phyloP scores from a whole-genome alignment of 2,888 invertebrate genomes.

The Drosophila acutilabella region DNA sequence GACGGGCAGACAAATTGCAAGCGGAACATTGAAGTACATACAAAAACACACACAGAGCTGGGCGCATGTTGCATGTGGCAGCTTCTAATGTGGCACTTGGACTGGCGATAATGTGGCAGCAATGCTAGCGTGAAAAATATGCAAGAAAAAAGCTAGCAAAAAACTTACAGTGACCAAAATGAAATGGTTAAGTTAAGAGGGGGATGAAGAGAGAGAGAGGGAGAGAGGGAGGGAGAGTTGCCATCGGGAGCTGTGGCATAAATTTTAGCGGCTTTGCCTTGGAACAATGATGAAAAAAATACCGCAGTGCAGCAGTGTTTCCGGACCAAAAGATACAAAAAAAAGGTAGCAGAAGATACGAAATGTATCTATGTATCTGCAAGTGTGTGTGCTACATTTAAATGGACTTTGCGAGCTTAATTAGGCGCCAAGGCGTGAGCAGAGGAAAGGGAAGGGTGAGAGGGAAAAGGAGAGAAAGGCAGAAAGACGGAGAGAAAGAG shows the following conservation, averaged over 20 bases:
- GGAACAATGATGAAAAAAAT: slow-evolving; percentile 46
- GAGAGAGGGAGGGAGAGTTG: background rate
- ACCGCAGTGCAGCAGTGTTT: slow-evolving; percentile 44
- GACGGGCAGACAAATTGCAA: slow-evolving; percentile 68
- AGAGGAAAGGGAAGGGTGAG: background rate
- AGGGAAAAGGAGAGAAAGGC: background rate
- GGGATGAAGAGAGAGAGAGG: slow-evolving; percentile 2
- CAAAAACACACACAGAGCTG: slow-evolving; percentile 13
- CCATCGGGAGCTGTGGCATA: slow-evolving; percentile 48
- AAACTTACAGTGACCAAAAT: slow-evolving; percentile 54
- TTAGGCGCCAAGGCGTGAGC: slow-evolving; percentile 52
- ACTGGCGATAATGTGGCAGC: slow-evolving; percentile 40
- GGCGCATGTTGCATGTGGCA: slow-evolving; percentile 42
- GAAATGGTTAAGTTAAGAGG: slow-evolving; percentile 56
- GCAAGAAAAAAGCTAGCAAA: slow-evolving; percentile 56
- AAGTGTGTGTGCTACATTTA: slow-evolving; percentile 19
- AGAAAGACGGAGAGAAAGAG: background rate
- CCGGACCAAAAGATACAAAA: slow-evolving; percentile 45
- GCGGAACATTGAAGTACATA: slow-evolving; percentile 53
- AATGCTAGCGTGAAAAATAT: slow-evolving; percentile 75
- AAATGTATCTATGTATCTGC: slow-evolving; percentile 29
- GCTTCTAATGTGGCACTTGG: slow-evolving; percentile 53
- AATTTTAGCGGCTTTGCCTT: slow-evolving; percentile 55
- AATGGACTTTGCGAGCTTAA: slow-evolving; percentile 47
- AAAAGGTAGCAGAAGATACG: slow-evolving; percentile 36